Percentiles rank a stretch among this genome's conserved stretches.
phyloP scores from a whole-genome alignment of 1,140 invertebrate genomes.

The Parasteatoda tepidariorum region DNA sequence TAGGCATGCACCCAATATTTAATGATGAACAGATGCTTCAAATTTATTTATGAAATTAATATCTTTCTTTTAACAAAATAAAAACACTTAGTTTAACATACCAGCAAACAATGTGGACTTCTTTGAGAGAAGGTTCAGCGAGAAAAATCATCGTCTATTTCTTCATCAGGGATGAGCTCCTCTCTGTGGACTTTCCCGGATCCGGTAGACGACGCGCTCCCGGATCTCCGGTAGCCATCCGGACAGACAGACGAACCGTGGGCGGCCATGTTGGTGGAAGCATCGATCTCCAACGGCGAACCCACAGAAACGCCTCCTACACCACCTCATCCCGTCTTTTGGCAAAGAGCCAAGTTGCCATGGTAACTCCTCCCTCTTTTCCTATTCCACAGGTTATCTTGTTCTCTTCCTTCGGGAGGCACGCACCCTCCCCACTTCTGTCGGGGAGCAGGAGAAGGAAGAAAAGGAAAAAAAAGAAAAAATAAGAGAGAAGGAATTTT shows the following conservation, averaged over 20 bases:
- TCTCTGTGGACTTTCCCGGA: not conserved
- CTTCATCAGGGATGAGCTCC: not conserved
- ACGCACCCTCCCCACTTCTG: not conserved
- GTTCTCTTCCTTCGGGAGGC: not conserved
- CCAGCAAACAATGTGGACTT: too few species aligned
- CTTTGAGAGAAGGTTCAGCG: too few species aligned
- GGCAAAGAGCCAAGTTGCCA: constrained; percentile 38
- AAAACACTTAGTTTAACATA: too few species aligned
- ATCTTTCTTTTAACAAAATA: too few species aligned
- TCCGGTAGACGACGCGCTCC: not conserved
- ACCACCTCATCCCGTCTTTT: constrained; percentile 1
- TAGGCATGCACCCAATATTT: too few species aligned
- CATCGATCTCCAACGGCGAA: constrained; percentile 33
- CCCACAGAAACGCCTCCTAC: not conserved
- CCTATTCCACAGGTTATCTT: constrained; percentile 57
- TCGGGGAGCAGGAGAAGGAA: not conserved
- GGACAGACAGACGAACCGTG: constrained; percentile 6
- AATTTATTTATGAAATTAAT: too few species aligned
- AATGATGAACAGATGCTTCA: too few species aligned
- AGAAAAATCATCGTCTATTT: not conserved
- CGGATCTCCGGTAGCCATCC: not conserved
- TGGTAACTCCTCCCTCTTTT: constrained; percentile 41
- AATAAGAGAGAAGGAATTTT: constrained; percentile 8
- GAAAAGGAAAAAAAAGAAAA: constrained; percentile 2
- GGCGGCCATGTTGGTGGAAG: constrained; percentile 10